phyloP scores from a whole-genome alignment of 2,888 invertebrate genomes.

The Eutolmus rufibarbis region DNA sequence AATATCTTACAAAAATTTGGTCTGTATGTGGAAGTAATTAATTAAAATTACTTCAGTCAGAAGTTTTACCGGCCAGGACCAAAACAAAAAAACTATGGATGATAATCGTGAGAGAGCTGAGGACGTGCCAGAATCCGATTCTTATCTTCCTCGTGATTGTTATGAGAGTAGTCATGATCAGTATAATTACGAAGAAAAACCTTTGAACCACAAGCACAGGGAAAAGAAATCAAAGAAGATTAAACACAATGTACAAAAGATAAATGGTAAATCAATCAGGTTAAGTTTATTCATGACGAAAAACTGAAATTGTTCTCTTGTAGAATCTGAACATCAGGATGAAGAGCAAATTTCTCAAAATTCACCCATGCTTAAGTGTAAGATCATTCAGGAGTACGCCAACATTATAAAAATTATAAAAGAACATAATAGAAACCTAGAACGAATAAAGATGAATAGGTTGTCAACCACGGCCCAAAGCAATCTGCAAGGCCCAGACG shows the following conservation, averaged over 20 bases:
- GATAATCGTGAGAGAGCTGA: neutral
- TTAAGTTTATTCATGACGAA: no score
- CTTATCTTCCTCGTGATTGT: no score
- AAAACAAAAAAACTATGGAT: neutral
- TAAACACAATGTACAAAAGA: no score
- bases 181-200: no score
- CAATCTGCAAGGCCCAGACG: neutral
- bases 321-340: neutral
- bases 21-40: no score
- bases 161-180: no score
- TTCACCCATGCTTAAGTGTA: neutral
- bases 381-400: neutral
- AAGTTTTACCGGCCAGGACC: neutral
- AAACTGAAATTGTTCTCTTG: no score
- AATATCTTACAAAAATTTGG: neutral
- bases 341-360: no score
- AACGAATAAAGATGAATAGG: neutral
- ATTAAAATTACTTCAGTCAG: neutral
- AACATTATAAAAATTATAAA: neutral
- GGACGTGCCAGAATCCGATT: no score
- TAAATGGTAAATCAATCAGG: no score
- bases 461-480: neutral
- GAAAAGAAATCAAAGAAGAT: no score
- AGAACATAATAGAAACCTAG: neutral
- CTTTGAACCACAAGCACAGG: no score